Conservation (phyloP, 2,797 vertebrate species). For the Tragelaphus oryx region DNA sequence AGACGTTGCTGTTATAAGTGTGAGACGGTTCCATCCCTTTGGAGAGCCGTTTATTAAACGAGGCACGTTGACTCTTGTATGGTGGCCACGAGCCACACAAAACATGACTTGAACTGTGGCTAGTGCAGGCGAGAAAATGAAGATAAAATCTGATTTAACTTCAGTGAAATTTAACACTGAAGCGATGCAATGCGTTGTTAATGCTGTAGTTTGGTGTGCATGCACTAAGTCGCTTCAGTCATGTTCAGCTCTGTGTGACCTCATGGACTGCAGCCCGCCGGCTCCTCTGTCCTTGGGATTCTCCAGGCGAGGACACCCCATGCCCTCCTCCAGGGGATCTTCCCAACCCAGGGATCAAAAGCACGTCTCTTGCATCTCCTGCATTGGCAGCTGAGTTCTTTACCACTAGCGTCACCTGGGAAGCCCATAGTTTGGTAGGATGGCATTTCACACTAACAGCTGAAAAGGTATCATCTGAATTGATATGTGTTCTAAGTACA, state of each 20-base stretch:
- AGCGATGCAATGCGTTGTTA: no score
- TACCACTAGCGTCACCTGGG: neutral
- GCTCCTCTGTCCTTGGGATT: neutral
- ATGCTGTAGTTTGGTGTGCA: neutral
- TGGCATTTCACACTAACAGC: neutral
- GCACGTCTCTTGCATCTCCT: neutral
- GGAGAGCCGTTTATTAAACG: neutral
- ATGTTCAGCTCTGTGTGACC: neutral
- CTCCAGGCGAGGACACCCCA: neutral
- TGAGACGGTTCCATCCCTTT: rapidly evolving
- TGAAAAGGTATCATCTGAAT: neutral
- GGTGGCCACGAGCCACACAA: neutral
- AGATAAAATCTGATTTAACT: neutral
- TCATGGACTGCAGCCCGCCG: neutral
- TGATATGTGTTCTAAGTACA: neutral
- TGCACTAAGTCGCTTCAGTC: neutral
- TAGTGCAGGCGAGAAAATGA: neutral
- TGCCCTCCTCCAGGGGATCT: neutral
- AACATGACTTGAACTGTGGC: neutral
- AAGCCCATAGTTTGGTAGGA: neutral
- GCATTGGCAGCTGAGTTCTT: neutral
- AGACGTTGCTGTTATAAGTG: rapidly evolving
- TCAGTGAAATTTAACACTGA: neutral
- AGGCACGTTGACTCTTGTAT: rapidly evolving
- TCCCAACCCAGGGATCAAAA: neutral